phyloP scores from a whole-genome alignment of 2,113 vertebrate genomes.

The Mungos mungo region DNA sequence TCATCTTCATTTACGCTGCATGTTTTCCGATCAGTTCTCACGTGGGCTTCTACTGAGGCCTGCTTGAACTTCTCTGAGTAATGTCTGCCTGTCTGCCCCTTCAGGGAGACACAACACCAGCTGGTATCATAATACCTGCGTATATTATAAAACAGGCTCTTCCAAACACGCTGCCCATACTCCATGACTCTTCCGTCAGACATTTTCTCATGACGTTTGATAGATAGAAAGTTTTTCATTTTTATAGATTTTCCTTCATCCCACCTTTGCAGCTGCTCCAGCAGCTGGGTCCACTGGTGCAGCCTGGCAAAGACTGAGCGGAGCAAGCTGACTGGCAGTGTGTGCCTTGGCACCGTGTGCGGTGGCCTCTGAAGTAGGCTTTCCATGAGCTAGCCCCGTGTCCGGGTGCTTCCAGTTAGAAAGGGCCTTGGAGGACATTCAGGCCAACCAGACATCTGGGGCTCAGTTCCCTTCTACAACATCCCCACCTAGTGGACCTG shows the following conservation, averaged over 20 bases:
- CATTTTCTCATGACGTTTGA: neutral
- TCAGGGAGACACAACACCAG: neutral
- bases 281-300: neutral
- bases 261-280: neutral
- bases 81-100: neutral
- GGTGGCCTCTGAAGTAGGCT: neutral
- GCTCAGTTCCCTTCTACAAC: conserved; percentile 73
- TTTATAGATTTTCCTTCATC: neutral
- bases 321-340: too few species aligned
- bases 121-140: neutral
- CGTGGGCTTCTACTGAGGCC: accelerated
- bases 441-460: neutral
- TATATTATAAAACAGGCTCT: neutral
- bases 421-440: conserved; percentile 13
- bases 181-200: neutral
- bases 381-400: neutral
- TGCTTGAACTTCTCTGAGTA: neutral
- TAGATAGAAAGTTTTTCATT: neutral
- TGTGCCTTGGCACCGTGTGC: neutral
- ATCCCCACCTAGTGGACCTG: conserved; percentile 77
- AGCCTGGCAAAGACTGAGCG: accelerated
- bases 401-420: neutral
- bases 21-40: neutral
- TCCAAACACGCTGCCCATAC: neutral
- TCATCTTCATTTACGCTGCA: neutral